Evolutionary conservation across 2,797 vertebrate genomes (phyloP), one percentile per base, ranked within the genome.

Genomic region (Pagetopsis macropterus): DNA sequence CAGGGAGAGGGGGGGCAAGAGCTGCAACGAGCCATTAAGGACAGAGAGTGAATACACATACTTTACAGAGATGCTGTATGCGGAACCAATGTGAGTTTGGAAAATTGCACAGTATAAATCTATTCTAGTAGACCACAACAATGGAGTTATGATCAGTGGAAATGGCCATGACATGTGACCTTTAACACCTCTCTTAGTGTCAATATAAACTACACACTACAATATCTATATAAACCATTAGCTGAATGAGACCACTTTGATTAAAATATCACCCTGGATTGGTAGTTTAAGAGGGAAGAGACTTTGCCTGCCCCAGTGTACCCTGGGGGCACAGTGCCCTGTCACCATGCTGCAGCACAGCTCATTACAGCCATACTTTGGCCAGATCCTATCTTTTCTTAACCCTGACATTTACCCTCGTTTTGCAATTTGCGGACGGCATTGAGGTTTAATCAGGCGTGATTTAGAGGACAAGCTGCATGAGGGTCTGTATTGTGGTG

Each of bases 281-380:
- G 49, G 15, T 61, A 41, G 49, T 62, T 81, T 66, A 40, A 65
- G 54, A 65, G 52, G 17, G 31, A 67, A 48, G 23, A 46, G 63
- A 48, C 17, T 0, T 44, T 55, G 19, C 19, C 54, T 49, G 49
- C 51, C 50, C 57, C 51, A 50, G 21, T 70, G 48, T 58, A 45
- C 79, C 56, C 54, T 54, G 55, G 27, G 63, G 61, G 43, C 52
- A 63, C 41, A 76, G 49, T 3, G 6, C 48, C 46, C 16, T 71
- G 65, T 71, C 61, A 79, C 78, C 60, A 68, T 43, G 33, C 67
- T 76, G 72, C 72, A 80, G 59, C 52, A 59, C 54, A 57, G 21
- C 57, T 52, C 54, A 46, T 23, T 54, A 48, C 33, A 83, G 33
- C 21, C 45, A 48, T 21, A 40, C 4, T 73, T 56, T 43, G 67